Percentiles rank a stretch among this genome's conserved stretches.
phyloP scores from a whole-genome alignment of 1,140 invertebrate species.

The Papilio machaon region DNA sequence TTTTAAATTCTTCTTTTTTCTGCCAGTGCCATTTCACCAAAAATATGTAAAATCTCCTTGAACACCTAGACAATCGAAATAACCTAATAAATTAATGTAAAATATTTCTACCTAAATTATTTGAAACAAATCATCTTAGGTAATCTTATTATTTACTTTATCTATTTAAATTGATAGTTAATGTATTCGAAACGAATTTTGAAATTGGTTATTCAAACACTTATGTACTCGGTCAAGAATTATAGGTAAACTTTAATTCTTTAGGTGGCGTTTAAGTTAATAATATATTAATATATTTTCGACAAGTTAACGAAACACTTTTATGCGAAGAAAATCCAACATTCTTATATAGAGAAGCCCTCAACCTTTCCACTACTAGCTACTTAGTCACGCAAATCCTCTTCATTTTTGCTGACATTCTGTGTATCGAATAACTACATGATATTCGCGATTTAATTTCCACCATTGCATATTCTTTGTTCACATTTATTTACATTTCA shows the following conservation, averaged over 20 bases:
- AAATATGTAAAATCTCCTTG: too few relatives aligned
- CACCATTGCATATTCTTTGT: not conserved
- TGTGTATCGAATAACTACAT: slow-evolving; percentile 34
- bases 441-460: slow-evolving; percentile 19
- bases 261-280: not conserved
- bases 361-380: slow-evolving; percentile 36
- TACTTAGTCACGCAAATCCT: slow-evolving; percentile 40
- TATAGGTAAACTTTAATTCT: not conserved
- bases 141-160: too few relatives aligned
- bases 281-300: slow-evolving; percentile 9
- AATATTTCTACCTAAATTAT: not conserved
- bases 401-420: slow-evolving; percentile 38
- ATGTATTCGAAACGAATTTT: too few relatives aligned
- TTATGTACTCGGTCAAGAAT: not conserved
- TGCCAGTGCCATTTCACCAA: too few relatives aligned
- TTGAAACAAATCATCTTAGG: too few relatives aligned
- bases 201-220: too few relatives aligned
- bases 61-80: not conserved
- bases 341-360: slow-evolving; percentile 29
- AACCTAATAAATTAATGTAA: not conserved
- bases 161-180: too few relatives aligned
- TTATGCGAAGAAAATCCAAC: slow-evolving; percentile 36
- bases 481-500: not conserved
- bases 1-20: too few relatives aligned
- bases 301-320: slow-evolving; percentile 24